A percentile compares a stretch with the other conserved stretches of the same genome.
Conservation (phyloP, 2,797 vertebrate species). For the Ispidina picta region DNA sequence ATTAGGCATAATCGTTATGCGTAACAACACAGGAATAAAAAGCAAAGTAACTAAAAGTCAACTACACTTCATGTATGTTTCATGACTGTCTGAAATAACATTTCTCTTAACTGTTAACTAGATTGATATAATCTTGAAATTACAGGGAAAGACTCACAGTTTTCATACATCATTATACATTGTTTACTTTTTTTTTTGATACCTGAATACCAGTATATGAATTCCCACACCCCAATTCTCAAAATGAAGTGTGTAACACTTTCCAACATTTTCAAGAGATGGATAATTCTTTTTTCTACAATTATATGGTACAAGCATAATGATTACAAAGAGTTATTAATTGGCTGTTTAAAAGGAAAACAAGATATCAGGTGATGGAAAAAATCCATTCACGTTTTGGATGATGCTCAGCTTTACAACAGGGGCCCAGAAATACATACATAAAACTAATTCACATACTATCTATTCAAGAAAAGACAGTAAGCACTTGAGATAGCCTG, state of each 20-base stretch:
- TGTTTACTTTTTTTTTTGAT: background rate
- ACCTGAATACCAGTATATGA: background rate
- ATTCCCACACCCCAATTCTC: background rate
- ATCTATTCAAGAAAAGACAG: background rate
- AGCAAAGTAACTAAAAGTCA: background rate
- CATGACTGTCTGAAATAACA: rapidly evolving
- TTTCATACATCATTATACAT: background rate
- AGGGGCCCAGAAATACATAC: background rate
- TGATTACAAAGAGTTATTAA: background rate
- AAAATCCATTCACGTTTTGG: background rate
- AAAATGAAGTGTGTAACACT: background rate
- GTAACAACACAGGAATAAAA: background rate
- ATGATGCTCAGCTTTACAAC: background rate
- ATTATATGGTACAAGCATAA: background rate
- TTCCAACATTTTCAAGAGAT: background rate
- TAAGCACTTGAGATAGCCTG: background rate
- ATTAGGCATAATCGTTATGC: background rate
- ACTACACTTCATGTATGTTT: background rate
- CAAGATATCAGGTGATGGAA: background rate
- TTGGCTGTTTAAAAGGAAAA: background rate
- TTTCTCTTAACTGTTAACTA: background rate
- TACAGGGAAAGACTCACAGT: background rate
- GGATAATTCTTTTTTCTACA: background rate
- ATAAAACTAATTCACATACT: background rate
- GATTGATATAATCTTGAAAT: background rate